These are phyloP conservation scores for Caenorhabditis uteleia DNA, from an alignment of 2,888 invertebrate genomes.

Conservation along the genomic window DNA sequence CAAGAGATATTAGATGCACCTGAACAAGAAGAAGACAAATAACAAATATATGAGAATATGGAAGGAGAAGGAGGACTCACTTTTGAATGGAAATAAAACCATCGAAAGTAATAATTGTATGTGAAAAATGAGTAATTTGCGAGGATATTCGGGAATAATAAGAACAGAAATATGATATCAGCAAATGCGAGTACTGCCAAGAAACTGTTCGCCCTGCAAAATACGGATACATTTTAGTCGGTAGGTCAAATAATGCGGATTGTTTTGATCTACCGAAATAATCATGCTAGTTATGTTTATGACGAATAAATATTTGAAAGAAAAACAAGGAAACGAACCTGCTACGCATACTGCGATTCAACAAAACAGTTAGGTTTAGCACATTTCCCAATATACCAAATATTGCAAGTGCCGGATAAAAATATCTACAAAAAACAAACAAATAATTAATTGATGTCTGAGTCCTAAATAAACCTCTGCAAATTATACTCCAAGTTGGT, in stretches of 20 bases:
- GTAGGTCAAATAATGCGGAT: neutral
- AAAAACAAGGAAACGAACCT: conserved; percentile 28
- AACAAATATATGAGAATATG: neutral
- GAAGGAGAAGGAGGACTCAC: conserved; percentile 12
- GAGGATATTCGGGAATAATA: conserved; percentile 65
- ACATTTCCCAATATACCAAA: conserved; percentile 67
- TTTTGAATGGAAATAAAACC: conserved; percentile 55
- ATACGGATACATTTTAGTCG: neutral
- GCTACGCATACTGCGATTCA: conserved; percentile 60
- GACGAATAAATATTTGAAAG: too few relatives aligned
- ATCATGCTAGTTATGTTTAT: too few relatives aligned
- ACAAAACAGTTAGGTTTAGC: conserved; percentile 64
- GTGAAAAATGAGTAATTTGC: conserved; percentile 65
- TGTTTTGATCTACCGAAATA: too few relatives aligned
- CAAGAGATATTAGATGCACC: conserved; percentile 61
- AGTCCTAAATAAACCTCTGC: conserved; percentile 52
- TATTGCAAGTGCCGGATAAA: conserved; percentile 63
- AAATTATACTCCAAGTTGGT: conserved; percentile 50
- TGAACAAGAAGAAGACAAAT: conserved; percentile 5
- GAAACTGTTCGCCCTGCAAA: conserved; percentile 63
- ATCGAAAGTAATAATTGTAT: conserved; percentile 62
- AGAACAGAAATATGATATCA: conserved; percentile 64
- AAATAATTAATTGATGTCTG: neutral
- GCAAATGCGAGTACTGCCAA: conserved; percentile 64
- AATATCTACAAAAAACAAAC: conserved; percentile 47